A percentile compares a stretch with the other conserved stretches of the same genome.
phyloP scores from a whole-genome alignment of 2,113 vertebrate genomes.

The Larimichthys crocea region DNA sequence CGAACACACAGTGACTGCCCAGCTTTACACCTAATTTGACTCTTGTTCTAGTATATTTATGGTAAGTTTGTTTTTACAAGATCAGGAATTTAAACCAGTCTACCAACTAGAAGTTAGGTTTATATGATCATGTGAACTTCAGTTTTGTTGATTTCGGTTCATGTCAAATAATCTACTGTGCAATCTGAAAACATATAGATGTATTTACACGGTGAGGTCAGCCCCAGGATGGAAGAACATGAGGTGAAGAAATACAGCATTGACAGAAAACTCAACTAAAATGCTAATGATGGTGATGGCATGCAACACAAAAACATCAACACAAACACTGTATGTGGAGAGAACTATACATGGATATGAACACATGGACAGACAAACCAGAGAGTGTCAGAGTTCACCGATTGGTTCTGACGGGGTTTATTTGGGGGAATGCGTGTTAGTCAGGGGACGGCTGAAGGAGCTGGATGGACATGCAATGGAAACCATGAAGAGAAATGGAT shows the following conservation, averaged over 20 bases:
- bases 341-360: conserved; percentile 49
- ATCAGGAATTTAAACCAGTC: too few species aligned
- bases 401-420: conserved; percentile 64
- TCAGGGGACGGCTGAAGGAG: conserved; percentile 32
- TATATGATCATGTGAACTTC: too few species aligned
- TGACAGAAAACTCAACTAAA: conserved; percentile 34
- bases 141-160: too few species aligned
- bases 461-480: conserved; percentile 41
- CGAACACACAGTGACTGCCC: too few species aligned
- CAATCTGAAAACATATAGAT: not conserved
- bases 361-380: conserved; percentile 40
- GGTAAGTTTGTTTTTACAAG: too few species aligned
- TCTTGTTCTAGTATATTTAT: too few species aligned
- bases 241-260: conserved; percentile 36
- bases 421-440: conserved; percentile 67
- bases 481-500: conserved; percentile 11
- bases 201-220: not conserved
- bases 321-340: conserved; percentile 63
- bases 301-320: conserved; percentile 80
- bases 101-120: too few species aligned
- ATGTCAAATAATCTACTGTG: not conserved
- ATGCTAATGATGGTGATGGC: conserved; percentile 80
- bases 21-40: too few species aligned
- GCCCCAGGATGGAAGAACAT: conserved; percentile 43
- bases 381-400: conserved; percentile 12